Conservation (phyloP, 2,113 vertebrate species). For the Vireo altiloquus region DNA sequence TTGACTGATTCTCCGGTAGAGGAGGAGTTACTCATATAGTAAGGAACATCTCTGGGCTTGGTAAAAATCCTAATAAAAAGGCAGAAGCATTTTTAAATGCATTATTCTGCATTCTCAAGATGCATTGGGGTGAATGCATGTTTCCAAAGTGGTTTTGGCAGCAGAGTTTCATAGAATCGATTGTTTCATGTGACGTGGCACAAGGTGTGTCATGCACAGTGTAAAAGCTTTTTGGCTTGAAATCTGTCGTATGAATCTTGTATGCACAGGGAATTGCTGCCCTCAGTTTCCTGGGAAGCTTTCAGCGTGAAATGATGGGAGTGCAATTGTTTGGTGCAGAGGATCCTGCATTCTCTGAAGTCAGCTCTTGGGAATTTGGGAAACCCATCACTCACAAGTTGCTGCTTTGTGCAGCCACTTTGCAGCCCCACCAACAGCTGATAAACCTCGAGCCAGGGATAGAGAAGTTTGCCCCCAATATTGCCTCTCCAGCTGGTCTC, state of each 20-base stretch:
- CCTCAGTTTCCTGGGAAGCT: background rate
- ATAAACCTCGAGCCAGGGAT: background rate
- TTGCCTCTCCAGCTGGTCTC: background rate
- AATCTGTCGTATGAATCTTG: background rate
- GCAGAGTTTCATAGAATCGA: background rate
- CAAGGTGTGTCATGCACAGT: background rate
- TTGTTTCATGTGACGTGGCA: background rate
- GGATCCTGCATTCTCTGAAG: background rate
- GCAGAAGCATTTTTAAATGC: background rate
- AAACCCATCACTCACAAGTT: accelerated
- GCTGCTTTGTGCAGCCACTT: background rate
- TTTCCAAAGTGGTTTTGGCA: background rate
- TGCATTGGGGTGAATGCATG: accelerated
- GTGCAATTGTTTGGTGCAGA: background rate
- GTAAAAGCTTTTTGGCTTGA: background rate
- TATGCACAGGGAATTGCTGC: background rate
- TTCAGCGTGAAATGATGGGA: background rate
- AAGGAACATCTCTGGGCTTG: background rate
- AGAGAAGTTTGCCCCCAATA: background rate
- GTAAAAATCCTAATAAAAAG: background rate
- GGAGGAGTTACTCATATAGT: background rate
- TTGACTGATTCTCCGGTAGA: background rate
- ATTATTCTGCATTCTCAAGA: background rate
- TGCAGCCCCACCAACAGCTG: background rate
- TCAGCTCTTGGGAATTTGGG: background rate